Evolutionary conservation across 2,113 vertebrate genomes (phyloP).

Genomic region (Nyctibius bracteatus): DNA sequence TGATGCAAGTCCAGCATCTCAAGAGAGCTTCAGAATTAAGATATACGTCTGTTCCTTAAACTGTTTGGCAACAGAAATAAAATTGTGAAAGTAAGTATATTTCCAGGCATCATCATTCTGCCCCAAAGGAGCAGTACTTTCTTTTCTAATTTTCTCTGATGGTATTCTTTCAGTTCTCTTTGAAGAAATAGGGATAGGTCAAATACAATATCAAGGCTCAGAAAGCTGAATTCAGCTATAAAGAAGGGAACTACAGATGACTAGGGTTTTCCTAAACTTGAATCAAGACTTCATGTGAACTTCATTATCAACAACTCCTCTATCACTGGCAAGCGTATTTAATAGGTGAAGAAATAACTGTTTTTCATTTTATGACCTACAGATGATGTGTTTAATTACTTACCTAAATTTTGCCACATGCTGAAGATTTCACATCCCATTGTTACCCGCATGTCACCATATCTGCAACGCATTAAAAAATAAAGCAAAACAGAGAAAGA

Average conservation of each 20-base stretch:
- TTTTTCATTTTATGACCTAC: not conserved
- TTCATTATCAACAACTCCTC: not conserved
- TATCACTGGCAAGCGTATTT: not conserved
- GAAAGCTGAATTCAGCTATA: not conserved
- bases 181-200: not conserved
- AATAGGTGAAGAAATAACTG: not conserved
- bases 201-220: not conserved
- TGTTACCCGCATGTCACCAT: conserved; percentile 99
- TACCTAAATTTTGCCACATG: conserved; percentile 99
- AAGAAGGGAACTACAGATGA: not conserved
- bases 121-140: not conserved
- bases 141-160: not conserved
- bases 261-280: not conserved
- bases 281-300: not conserved
- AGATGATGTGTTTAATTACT: conserved; percentile 14
- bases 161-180: not conserved
- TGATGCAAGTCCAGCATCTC: conserved; percentile 5
- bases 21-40: conserved; percentile 6
- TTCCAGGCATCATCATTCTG: not conserved
- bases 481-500: not conserved
- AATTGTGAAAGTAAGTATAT: not conserved
- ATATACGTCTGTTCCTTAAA: not conserved
- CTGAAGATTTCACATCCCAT: conserved; percentile 99
- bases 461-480: conserved; percentile 74
- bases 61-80: not conserved